A percentile compares a stretch with the other conserved stretches of the same genome.
Conservation (phyloP, 2,113 vertebrate species). For the Oxyruncus cristatus region DNA sequence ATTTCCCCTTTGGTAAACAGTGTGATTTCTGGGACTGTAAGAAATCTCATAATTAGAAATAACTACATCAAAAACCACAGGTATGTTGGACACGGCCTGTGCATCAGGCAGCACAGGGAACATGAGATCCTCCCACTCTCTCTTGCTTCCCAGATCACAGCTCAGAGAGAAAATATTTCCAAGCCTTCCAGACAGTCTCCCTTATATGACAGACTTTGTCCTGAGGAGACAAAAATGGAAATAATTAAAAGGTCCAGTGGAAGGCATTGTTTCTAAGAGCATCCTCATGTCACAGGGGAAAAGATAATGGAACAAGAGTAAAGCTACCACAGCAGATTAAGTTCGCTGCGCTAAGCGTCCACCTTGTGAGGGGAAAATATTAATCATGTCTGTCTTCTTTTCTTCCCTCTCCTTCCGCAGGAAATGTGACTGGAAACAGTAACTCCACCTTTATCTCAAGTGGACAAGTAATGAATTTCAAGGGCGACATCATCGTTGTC, state of each 20-base stretch:
- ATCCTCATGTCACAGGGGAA: background rate
- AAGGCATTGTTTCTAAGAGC: constrained; percentile 14
- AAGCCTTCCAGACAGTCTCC: background rate
- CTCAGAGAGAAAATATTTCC: background rate
- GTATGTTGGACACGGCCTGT: background rate
- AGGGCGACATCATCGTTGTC: constrained; percentile 92
- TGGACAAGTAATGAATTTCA: constrained; percentile 99
- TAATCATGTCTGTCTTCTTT: constrained; percentile 28
- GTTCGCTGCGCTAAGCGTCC: background rate
- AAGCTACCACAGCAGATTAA: background rate
- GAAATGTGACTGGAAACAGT: constrained; percentile 92
- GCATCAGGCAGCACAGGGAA: accelerated
- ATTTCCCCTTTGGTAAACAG: background rate
- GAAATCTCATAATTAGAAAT: background rate
- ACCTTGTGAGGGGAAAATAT: background rate
- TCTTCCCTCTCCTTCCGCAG: constrained; percentile 63
- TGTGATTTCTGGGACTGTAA: background rate
- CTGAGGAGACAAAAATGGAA: background rate
- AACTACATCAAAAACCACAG: accelerated
- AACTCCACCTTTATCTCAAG: constrained; percentile 98
- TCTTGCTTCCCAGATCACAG: background rate
- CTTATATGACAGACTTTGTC: background rate
- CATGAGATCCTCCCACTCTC: background rate
- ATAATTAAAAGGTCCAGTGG: background rate
- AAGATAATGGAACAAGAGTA: constrained; percentile 5